Conservation (phyloP, 2,888 invertebrate species). For the Drosophila mercatorum region DNA sequence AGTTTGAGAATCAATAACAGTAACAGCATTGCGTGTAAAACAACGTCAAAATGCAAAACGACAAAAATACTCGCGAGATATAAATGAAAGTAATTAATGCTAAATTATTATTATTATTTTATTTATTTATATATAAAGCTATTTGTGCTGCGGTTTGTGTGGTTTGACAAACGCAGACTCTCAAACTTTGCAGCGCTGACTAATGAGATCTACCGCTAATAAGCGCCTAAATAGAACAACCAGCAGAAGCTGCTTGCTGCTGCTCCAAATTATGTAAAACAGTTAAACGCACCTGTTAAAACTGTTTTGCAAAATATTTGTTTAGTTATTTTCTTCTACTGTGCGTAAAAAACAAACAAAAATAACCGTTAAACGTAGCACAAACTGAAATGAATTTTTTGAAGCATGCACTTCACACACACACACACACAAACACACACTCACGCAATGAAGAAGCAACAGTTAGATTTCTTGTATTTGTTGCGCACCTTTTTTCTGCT, state of each 20-base stretch:
- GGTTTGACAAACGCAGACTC: not conserved
- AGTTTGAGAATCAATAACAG: slow-evolving; percentile 60
- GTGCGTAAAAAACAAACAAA: slow-evolving; percentile 9
- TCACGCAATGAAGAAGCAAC: slow-evolving; percentile 36
- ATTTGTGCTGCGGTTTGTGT: slow-evolving; percentile 4
- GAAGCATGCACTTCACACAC: slow-evolving; percentile 35
- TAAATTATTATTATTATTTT: not conserved
- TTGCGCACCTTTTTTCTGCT: slow-evolving; percentile 35
- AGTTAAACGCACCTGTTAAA: slow-evolving; percentile 55
- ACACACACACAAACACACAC: slow-evolving; percentile 17
- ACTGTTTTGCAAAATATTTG: slow-evolving; percentile 32
- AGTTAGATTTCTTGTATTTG: slow-evolving; percentile 46
- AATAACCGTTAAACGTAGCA: slow-evolving; percentile 34
- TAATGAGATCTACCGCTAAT: slow-evolving; percentile 23
- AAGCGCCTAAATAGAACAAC: slow-evolving; percentile 8
- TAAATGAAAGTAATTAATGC: not conserved
- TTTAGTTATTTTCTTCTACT: slow-evolving; percentile 6
- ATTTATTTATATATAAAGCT: not conserved
- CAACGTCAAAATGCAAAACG: not conserved
- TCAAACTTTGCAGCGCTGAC: slow-evolving; percentile 5
- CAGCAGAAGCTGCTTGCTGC: slow-evolving; percentile 22
- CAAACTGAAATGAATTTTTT: slow-evolving; percentile 34
- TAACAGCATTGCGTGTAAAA: slow-evolving; percentile 40
- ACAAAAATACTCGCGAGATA: not conserved
- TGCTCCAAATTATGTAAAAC: slow-evolving; percentile 32